A percentile compares a stretch with the other conserved stretches of the same genome.
Conservation (phyloP, 2,797 vertebrate species). For the Nannoperca australis region DNA sequence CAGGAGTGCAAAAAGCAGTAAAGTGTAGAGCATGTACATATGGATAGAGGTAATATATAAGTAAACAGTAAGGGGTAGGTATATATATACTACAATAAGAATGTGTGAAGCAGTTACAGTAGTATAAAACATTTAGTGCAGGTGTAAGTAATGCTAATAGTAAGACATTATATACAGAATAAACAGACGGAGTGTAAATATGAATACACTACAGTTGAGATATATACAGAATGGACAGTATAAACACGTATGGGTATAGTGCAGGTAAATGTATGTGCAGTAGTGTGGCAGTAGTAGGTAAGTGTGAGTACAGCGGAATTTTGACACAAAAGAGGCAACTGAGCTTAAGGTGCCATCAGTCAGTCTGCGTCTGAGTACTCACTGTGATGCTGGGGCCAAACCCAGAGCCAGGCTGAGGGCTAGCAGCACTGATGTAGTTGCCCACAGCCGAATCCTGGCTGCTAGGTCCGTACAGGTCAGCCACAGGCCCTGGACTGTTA, state of each 20-base stretch:
- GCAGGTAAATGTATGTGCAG: neutral
- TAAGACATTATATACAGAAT: neutral
- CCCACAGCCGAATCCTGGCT: conserved; percentile 97
- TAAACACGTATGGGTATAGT: neutral
- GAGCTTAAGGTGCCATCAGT: conserved; percentile 38
- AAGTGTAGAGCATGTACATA: neutral
- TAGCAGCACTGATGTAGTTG: conserved; percentile 91
- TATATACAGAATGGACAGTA: neutral
- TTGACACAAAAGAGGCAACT: conserved; percentile 36
- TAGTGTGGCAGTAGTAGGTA: neutral
- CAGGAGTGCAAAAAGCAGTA: no score
- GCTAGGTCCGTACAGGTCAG: conserved; percentile 95
- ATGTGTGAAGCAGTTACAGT: no score
- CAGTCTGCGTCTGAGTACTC: conserved; percentile 75
- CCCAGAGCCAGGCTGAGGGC: conserved; percentile 96
- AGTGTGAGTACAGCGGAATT: neutral
- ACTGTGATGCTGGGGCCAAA: conserved; percentile 96
- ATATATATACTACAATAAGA: no score
- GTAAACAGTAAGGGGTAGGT: no score
- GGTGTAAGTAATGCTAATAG: neutral
- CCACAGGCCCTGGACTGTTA: conserved; percentile 97
- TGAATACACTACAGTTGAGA: no score
- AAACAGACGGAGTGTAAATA: no score
- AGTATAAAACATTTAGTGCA: no score
- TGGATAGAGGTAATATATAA: no score